Conservation (phyloP, 92 coral and sea anemone genomes). For the Zoanthus solanderi region DNA sequence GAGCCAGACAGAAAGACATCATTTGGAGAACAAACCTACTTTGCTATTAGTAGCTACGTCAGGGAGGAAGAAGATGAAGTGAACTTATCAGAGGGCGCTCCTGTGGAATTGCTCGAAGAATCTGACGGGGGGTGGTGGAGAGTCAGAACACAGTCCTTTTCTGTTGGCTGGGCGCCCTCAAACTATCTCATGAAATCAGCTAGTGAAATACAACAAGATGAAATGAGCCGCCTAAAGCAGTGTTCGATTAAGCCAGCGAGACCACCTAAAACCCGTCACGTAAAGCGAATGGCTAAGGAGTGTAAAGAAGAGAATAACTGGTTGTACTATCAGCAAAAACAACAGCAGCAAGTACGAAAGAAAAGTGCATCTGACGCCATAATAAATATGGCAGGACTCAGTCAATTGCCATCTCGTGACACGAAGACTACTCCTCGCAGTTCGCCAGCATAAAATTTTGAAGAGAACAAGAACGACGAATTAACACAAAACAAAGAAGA, state of each 20-base stretch:
- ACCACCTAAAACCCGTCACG: slow-evolving; percentile 40
- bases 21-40: slow-evolving; percentile 25
- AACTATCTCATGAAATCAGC: slow-evolving; percentile 75
- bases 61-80: slow-evolving; percentile 78
- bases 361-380: not conserved
- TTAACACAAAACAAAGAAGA: not conserved
- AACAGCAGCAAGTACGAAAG: slow-evolving; percentile 22
- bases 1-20: not conserved
- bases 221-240: not conserved
- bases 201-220: not conserved
- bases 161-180: slow-evolving; percentile 98
- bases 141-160: slow-evolving; percentile 78
- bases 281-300: slow-evolving; percentile 54
- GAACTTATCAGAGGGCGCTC: slow-evolving; percentile 71
- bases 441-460: not conserved
- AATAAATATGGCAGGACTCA: not conserved
- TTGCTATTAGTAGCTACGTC: slow-evolving; percentile 71
- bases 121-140: slow-evolving; percentile 96
- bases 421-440: not conserved
- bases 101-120: slow-evolving; percentile 83
- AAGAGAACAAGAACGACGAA: not conserved
- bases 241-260: slow-evolving; percentile 13
- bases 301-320: slow-evolving; percentile 51
- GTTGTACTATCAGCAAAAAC: slow-evolving; percentile 44
- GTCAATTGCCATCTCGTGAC: not conserved